Base-by-base conservation (phyloP, 2,888 invertebrate species). In the Dascillus cervinus region DNA sequence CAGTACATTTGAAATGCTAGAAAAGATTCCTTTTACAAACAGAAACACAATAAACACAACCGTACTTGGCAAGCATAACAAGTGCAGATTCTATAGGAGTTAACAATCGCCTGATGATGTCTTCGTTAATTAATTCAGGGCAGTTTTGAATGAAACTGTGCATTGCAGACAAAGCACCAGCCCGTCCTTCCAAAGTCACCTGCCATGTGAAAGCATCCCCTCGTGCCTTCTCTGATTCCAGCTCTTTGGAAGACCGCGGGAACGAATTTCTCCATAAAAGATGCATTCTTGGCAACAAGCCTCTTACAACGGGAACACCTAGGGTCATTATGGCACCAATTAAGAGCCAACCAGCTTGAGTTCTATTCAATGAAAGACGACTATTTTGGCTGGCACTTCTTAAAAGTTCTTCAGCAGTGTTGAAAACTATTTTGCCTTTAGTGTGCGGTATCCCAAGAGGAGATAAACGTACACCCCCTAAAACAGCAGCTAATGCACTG, bases 161-260 rank as follows among this genome's bases (percentile, higher is more conserved):
- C 77, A 98, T 84, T 0, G 96, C 92, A 22, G 94, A 91, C 6
- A 98, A 66, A 1, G 97, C 97, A 1, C 97, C 97, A 3, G 96
- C 92, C 22, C 97, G 75, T 2, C 94, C 94, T 67, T 97, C 96
- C 32, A 98, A 66, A 0, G 96, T 95, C 22, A 97, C 87, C 73
- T 92, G 91, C 97, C 97, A 97, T n/a, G 97, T 97, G 60, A 97
- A 96, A 0, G 94, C 89, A 67, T 98, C 97, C 4, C 94, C 86
- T 53, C 97, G 73, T 9, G 89, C 82, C 52, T 95, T 95, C 65
- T 98, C 98, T 0, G 94, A 90, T 60, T 97, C 97, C 9, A 98
- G 70, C 64, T 98, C 98, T 58, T 97, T 96, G 20, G 82, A 80
- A 0, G 95, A 95, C 26, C 96, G 76, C 0, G 98, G 97, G 64